These are phyloP conservation scores for Crotalus viridis DNA, from an alignment of 2,113 vertebrate genomes.

Conservation along the genomic window DNA sequence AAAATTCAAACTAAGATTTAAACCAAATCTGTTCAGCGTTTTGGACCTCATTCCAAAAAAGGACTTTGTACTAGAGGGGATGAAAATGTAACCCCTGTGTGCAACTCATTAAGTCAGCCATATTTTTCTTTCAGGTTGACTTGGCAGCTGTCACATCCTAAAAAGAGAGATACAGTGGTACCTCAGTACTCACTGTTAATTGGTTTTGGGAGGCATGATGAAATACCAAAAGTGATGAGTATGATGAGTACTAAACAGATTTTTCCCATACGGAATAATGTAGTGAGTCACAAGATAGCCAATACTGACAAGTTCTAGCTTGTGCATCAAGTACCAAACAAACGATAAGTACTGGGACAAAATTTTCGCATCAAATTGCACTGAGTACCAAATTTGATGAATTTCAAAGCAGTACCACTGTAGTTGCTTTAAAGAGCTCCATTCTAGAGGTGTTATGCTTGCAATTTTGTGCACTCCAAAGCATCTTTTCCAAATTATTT, in stretches of 20 bases:
- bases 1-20: neutral
- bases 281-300: neutral
- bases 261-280: neutral
- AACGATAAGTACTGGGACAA: neutral
- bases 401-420: neutral
- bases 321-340: neutral
- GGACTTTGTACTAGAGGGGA: neutral
- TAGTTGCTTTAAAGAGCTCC: neutral
- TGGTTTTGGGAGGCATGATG: neutral
- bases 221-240: neutral
- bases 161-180: neutral
- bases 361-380: neutral
- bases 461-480: neutral
- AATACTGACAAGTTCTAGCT: neutral
- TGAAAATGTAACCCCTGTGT: neutral
- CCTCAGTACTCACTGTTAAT: neutral
- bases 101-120: neutral
- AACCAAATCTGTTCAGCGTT: neutral
- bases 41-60: neutral
- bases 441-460: neutral
- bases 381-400: neutral
- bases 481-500: neutral
- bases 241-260: neutral
- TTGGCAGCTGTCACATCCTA: neutral
- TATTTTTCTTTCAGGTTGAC: neutral